A percentile compares a stretch with the other conserved stretches of the same genome.
Evolutionary conservation across 2,113 vertebrate genomes (phyloP).

Genomic region (Solenodon paradoxus): DNA sequence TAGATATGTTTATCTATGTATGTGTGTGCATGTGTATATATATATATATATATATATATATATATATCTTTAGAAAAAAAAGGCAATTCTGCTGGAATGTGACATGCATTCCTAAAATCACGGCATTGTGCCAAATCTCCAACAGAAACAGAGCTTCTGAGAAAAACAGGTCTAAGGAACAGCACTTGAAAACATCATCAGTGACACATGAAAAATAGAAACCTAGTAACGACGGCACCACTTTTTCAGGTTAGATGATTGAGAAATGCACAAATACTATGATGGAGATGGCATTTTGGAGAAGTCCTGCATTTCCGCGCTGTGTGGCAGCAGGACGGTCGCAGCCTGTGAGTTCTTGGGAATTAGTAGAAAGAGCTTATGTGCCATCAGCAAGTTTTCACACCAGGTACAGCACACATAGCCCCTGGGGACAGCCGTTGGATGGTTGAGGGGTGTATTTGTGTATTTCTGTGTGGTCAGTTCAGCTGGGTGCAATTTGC

Average conservation of each 20-base stretch:
- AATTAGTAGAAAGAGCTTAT: neutral
- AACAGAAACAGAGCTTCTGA: neutral
- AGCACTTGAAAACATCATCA: neutral
- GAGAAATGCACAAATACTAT: neutral
- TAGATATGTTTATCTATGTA: too few relatives aligned
- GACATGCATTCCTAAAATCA: neutral
- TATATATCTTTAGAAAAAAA: neutral
- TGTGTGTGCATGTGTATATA: neutral
- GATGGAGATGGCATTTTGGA: neutral
- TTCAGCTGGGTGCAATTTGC: neutral
- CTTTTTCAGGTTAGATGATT: neutral
- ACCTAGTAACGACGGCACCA: neutral
- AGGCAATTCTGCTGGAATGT: neutral
- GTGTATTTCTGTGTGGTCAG: neutral
- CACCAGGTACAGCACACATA: neutral
- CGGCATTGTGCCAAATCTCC: neutral
- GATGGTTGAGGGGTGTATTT: neutral
- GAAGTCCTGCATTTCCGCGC: neutral
- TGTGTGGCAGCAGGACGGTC: neutral
- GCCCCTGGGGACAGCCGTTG: fast-evolving
- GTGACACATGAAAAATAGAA: neutral
- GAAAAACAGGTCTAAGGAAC: neutral
- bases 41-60: neutral
- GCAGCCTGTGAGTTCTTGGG: neutral
- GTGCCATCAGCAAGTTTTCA: neutral